Evolutionary conservation across 2,113 vertebrate genomes (phyloP).

Genomic region (Arenaria interpres): DNA sequence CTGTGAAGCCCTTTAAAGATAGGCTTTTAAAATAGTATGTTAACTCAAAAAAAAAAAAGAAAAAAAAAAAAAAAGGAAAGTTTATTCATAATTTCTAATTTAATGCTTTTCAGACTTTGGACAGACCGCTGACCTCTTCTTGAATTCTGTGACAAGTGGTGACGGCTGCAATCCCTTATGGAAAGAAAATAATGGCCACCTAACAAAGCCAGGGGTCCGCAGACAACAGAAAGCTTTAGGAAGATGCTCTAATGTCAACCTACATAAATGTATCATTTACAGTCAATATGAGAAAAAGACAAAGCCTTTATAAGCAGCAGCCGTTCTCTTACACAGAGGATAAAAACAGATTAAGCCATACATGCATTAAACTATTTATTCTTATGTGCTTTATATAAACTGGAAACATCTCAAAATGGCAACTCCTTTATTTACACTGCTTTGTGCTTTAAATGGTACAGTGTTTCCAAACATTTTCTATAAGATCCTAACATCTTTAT

Average conservation of each 20-base stretch:
- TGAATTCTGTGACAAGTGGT: background rate
- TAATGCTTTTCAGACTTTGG: background rate
- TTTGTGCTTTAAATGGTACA: background rate
- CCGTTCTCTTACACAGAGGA: background rate
- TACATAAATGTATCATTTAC: background rate
- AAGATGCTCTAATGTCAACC: background rate
- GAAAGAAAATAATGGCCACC: background rate
- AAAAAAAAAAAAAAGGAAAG: background rate
- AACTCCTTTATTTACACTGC: background rate
- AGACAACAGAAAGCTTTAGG: background rate
- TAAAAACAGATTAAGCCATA: background rate
- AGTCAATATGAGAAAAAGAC: background rate
- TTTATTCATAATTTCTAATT: background rate
- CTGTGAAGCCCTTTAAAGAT: background rate
- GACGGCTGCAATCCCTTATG: background rate
- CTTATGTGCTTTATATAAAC: background rate
- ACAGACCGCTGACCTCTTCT: background rate
- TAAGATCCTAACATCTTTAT: background rate
- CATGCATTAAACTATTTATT: background rate
- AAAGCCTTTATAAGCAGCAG: background rate
- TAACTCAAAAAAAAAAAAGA: background rate
- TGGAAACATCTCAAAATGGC: background rate
- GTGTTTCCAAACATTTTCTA: background rate
- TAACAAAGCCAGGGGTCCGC: background rate
- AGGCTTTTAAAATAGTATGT: background rate